Evolutionary conservation across 2,113 vertebrate species (phyloP).

Genomic region (Rhabdornis inornatus): DNA sequence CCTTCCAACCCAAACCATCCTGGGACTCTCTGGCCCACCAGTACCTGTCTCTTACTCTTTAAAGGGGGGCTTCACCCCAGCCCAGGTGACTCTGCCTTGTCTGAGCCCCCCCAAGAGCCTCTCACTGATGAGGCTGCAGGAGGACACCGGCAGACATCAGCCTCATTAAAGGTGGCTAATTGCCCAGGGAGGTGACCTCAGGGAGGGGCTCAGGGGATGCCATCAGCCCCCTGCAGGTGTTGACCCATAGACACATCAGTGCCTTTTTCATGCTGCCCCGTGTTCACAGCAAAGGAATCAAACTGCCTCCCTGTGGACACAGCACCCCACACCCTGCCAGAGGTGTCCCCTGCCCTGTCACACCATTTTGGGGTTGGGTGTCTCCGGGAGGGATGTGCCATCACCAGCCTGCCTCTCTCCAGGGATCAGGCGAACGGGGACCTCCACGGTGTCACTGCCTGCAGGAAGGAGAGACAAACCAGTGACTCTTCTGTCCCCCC

Average conservation of each 20-base stretch:
- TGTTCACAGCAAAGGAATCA: neutral
- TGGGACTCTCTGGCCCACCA: neutral
- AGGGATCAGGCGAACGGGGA: slow-evolving; percentile 81
- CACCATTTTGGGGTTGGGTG: slow-evolving; percentile 94
- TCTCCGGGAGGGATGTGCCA: slow-evolving; percentile 95
- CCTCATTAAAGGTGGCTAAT: neutral
- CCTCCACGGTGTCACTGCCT: slow-evolving; percentile 81
- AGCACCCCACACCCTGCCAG: neutral
- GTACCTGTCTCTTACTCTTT: neutral
- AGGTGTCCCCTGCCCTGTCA: fast-evolving
- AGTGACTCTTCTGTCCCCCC: neutral
- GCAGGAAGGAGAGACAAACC: neutral
- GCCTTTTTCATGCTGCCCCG: neutral
- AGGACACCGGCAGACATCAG: neutral
- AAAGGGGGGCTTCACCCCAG: neutral
- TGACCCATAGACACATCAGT: neutral
- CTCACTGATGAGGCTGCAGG: neutral
- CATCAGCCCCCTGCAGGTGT: neutral
- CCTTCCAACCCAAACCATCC: neutral
- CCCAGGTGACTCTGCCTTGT: neutral
- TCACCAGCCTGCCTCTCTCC: slow-evolving; percentile 97
- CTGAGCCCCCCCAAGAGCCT: neutral
- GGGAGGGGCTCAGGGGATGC: neutral
- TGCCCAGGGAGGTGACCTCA: neutral
- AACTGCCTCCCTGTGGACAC: neutral